A percentile compares a stretch with the other conserved stretches of the same genome.
These are phyloP conservation scores for Sebastes goodei DNA, from an alignment of 2,797 vertebrate genomes.

Conservation along the genomic window DNA sequence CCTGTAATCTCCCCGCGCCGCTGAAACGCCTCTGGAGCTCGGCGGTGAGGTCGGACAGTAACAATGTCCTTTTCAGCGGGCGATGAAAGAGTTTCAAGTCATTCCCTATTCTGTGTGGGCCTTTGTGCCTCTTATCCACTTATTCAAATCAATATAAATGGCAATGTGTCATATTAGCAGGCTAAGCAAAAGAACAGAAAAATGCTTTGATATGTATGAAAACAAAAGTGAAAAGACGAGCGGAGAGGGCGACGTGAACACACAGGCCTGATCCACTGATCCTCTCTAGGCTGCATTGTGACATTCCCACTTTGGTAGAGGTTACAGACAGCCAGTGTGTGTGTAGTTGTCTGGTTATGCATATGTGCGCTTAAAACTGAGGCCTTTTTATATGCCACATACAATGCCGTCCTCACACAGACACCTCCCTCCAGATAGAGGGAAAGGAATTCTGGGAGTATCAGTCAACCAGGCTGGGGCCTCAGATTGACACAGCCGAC, in stretches of 20 bases:
- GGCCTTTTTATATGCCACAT: slow-evolving; percentile 33
- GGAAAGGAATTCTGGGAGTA: slow-evolving; percentile 59
- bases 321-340: slow-evolving; percentile 39
- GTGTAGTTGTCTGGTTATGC: background rate
- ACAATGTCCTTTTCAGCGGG: slow-evolving; percentile 78
- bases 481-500: slow-evolving; percentile 59
- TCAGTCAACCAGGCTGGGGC: slow-evolving; percentile 61
- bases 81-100: slow-evolving; percentile 74
- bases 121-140: slow-evolving; percentile 78
- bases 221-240: slow-evolving; percentile 70
- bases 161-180: slow-evolving; percentile 76
- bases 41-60: slow-evolving; percentile 61
- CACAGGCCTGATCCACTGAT: slow-evolving; percentile 64
- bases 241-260: slow-evolving; percentile 50
- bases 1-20: slow-evolving; percentile 63
- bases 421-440: slow-evolving; percentile 41
- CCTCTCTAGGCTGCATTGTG: slow-evolving; percentile 55
- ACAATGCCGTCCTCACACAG: slow-evolving; percentile 40
- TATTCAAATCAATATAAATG: slow-evolving; percentile 79
- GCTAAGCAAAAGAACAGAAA: slow-evolving; percentile 53
- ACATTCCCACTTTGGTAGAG: slow-evolving; percentile 53
- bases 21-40: slow-evolving; percentile 59
- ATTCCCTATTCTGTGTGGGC: slow-evolving; percentile 63
- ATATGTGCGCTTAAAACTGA: slow-evolving; percentile 19
- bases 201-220: slow-evolving; percentile 73